A percentile compares a stretch with the other conserved stretches of the same genome.
These are phyloP conservation scores for Agelaius phoeniceus DNA, from an alignment of 2,113 vertebrate species.

Conservation along the genomic window DNA sequence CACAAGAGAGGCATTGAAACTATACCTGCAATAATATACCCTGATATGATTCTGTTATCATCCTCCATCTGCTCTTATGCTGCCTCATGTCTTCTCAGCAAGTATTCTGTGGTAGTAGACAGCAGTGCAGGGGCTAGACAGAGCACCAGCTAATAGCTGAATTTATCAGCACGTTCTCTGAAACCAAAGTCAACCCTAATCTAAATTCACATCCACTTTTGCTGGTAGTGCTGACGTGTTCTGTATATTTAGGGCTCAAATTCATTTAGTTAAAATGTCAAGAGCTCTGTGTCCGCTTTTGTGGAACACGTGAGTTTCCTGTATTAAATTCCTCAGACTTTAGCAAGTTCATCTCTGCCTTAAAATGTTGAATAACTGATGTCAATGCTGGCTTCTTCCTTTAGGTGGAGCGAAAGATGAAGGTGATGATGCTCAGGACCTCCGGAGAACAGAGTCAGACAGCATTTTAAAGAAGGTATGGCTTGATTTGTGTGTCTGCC, in stretches of 20 bases:
- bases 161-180: not conserved
- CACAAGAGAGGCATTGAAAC: slow-evolving; percentile 13
- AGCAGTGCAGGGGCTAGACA: not conserved
- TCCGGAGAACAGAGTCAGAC: slow-evolving; percentile 94
- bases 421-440: slow-evolving; percentile 84
- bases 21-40: not conserved
- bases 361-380: not conserved
- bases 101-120: not conserved
- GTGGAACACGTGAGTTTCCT: not conserved
- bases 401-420: slow-evolving; percentile 90
- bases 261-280: not conserved
- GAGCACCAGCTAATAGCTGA: not conserved
- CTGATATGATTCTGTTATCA: not conserved
- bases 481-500: not conserved
- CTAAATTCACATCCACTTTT: not conserved
- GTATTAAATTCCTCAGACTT: slow-evolving; percentile 5
- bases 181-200: slow-evolving; percentile 16
- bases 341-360: not conserved
- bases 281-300: not conserved
- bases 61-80: slow-evolving; percentile 26
- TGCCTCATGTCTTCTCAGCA: slow-evolving; percentile 26
- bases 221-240: not conserved
- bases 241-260: not conserved
- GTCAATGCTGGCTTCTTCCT: not conserved
- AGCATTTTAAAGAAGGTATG: slow-evolving; percentile 93